Evolutionary conservation across 2,797 vertebrate species (phyloP).

Genomic region (Furcifer pardalis): DNA sequence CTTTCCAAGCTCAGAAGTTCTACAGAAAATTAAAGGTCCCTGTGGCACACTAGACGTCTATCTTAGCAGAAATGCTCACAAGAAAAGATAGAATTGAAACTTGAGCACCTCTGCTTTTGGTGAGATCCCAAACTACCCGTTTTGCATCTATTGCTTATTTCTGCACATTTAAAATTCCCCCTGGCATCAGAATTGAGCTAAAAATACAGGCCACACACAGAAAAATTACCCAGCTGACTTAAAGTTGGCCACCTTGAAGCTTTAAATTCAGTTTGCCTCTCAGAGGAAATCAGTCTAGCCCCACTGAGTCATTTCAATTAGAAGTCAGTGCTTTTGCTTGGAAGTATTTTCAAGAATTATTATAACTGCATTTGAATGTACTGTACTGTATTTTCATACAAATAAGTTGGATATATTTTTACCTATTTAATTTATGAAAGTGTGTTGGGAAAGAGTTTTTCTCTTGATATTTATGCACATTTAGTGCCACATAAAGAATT

Average conservation of each 20-base stretch:
- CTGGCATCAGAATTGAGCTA: neutral
- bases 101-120: neutral
- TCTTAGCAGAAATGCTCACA: neutral
- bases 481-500: neutral
- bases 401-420: neutral
- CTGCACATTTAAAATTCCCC: neutral
- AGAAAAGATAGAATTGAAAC: neutral
- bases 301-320: conserved; percentile 14
- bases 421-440: neutral
- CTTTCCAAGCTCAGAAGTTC: neutral
- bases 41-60: neutral
- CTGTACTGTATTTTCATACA: conserved; percentile 22
- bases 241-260: neutral
- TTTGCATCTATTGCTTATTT: neutral
- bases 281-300: conserved; percentile 4
- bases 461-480: neutral
- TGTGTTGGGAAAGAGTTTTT: neutral
- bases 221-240: neutral
- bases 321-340: conserved; percentile 15
- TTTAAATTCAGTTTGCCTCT: conserved; percentile 18
- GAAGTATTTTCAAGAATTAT: conserved; percentile 1
- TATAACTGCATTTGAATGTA: neutral
- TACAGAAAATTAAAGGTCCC: neutral
- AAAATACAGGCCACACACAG: neutral
- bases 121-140: neutral